Evolutionary conservation across 2,113 vertebrate genomes (phyloP), one percentile per base, ranked within the genome.

Genomic region (Clinocottus analis): DNA sequence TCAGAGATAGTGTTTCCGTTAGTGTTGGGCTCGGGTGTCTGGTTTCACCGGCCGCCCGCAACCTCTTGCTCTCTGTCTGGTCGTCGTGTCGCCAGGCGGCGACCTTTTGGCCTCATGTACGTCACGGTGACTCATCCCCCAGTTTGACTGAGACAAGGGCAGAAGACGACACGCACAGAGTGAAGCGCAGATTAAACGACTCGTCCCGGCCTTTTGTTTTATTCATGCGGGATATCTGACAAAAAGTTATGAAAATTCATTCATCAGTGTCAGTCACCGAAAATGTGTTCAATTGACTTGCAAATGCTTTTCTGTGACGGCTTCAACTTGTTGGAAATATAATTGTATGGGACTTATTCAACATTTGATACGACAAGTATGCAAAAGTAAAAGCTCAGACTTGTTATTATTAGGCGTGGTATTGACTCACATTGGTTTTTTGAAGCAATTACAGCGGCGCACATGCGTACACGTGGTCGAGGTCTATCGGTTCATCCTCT

Each of bases 71-170:
- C 71, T 51, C 71, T 67, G 84, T 89, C 87, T 84, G 87, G 78
- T 29, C 77, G 9, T 29, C 12, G 62, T 90, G 88, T 86, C 86
- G 79, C 90, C 87, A 83, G 75, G 39, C 75, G 70, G 53, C 61
- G 79, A 89, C 91, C 85, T 86, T n/a, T 86, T 84, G 80, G 64
- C 87, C 84, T 58, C 27, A 72, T 87, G 84, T 72, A 78, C 37
- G 74, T 70, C 58, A 37, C 14, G n/a, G 39, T 85, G 84, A 82
- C 84, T 89, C 77, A 71, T 8, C 13, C 51, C 51, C 35, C 19
- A 19, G 16, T 76, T 83, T n/a, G 53, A 56, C 53, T 56, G 23
- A 13, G 23, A 56, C 23, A 19, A 12, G 33, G 41, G 16, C 39
- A 37, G 43, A n/a, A 31, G 60, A 63, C 76, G 51, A 33, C 33